These are phyloP conservation scores for cattle (Bos taurus) DNA, from an alignment of 2,113 vertebrate species.

Conservation along the genomic window DNA sequence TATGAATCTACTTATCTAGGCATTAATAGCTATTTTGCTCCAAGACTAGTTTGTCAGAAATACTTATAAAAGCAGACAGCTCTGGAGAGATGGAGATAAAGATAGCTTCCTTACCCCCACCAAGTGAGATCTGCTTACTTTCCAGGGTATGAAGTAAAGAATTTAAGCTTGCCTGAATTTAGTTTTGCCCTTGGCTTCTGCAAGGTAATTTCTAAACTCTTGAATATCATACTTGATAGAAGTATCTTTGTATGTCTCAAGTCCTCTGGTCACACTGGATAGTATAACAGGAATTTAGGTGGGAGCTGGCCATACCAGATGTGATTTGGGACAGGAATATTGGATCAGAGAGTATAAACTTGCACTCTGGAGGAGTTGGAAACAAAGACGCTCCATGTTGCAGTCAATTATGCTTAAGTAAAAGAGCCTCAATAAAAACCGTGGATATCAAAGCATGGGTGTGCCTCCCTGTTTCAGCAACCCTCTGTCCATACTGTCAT, in stretches of 20 bases:
- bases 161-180: not conserved
- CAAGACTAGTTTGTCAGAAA: not conserved
- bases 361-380: not conserved
- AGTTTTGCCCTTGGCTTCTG: not conserved
- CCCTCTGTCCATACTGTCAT: not conserved
- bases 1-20: not conserved
- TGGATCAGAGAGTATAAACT: not conserved
- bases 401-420: not conserved
- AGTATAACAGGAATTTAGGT: not conserved
- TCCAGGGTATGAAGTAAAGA: not conserved
- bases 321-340: not conserved
- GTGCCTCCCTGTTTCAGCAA: not conserved
- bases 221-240: not conserved
- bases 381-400: not conserved
- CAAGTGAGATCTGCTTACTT: not conserved
- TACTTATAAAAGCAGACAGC: not conserved
- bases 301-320: not conserved
- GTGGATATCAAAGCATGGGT: not conserved
- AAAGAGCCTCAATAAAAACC: not conserved
- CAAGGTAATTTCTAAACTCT: not conserved
- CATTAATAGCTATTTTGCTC: not conserved
- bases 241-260: not conserved
- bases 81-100: not conserved
- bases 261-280: not conserved
- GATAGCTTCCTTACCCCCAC: not conserved